Conservation (phyloP, 2,797 vertebrate species). For the Hybognathus amarus region DNA sequence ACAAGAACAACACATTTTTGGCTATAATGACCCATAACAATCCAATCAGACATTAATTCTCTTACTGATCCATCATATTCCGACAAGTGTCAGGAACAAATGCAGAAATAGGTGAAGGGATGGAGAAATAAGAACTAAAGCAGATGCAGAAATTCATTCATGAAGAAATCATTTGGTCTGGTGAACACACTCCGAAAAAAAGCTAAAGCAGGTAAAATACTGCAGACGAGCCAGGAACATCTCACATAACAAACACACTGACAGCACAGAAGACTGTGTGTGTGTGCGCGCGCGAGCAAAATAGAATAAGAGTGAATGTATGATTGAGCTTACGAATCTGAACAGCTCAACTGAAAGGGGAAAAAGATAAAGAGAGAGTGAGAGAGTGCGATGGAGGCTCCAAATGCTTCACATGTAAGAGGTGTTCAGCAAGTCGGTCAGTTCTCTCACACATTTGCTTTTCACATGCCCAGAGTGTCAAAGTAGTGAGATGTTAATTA, state of each 20-base stretch:
- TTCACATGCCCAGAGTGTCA: slow-evolving; percentile 1
- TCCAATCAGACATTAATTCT: neutral
- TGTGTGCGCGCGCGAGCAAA: neutral
- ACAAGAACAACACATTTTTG: neutral
- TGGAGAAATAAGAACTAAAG: slow-evolving; percentile 6
- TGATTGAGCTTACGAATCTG: slow-evolving; percentile 23
- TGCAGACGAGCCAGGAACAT: slow-evolving; percentile 1
- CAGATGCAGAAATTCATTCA: neutral
- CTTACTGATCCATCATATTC: slow-evolving; percentile 18
- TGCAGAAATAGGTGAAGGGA: neutral
- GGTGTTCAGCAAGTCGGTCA: neutral
- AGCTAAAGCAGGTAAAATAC: slow-evolving; percentile 1
- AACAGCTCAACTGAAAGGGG: neutral
- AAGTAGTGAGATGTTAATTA: neutral
- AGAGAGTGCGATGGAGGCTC: slow-evolving; percentile 1
- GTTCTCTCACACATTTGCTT: neutral
- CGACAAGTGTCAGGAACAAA: slow-evolving; percentile 13
- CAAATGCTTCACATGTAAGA: slow-evolving; percentile 39
- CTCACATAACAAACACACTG: neutral
- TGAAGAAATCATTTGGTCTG: slow-evolving; percentile 14
- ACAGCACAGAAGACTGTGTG: neutral
- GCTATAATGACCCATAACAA: neutral
- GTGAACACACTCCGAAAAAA: slow-evolving; percentile 10
- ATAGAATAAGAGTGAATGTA: neutral
- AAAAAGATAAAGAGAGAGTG: neutral